Evolutionary conservation across 2,888 invertebrate genomes (phyloP).

Genomic region (Nasonia oneida): DNA sequence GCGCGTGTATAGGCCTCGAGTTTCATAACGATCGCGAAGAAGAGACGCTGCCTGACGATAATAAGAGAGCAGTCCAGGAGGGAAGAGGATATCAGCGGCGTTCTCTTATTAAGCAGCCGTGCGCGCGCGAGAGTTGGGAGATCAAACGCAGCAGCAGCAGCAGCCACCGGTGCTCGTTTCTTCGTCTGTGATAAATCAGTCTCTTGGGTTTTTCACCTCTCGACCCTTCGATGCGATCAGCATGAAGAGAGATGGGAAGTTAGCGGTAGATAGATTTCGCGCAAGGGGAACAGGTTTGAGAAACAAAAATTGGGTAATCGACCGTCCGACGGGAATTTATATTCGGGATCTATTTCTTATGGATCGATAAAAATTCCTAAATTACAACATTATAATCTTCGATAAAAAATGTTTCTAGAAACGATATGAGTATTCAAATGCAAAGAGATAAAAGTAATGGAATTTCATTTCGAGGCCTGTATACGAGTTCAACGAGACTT

Average conservation of each 20-base stretch:
- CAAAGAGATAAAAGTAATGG: background rate
- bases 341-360: background rate
- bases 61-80: constrained; percentile 40
- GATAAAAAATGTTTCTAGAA: no score
- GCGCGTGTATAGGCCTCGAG: background rate
- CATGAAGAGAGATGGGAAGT: background rate
- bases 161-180: constrained; percentile 5
- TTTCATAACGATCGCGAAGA: constrained; percentile 18
- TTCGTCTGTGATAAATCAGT: constrained; percentile 46
- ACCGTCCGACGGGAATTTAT: background rate
- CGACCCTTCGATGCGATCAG: background rate
- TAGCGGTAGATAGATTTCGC: background rate
- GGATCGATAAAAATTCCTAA: background rate
- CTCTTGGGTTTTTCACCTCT: constrained; percentile 9
- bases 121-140: background rate
- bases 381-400: background rate
- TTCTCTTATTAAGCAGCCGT: constrained; percentile 30
- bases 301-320: background rate
- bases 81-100: constrained; percentile 7
- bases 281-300: background rate
- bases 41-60: constrained; percentile 18
- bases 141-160: constrained; percentile 26
- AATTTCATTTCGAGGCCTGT: background rate
- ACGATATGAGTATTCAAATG: background rate
- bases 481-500: constrained; percentile 8